These are phyloP conservation scores for Anisognathus igniventris DNA, from an alignment of 2,797 vertebrate species.

Conservation along the genomic window DNA sequence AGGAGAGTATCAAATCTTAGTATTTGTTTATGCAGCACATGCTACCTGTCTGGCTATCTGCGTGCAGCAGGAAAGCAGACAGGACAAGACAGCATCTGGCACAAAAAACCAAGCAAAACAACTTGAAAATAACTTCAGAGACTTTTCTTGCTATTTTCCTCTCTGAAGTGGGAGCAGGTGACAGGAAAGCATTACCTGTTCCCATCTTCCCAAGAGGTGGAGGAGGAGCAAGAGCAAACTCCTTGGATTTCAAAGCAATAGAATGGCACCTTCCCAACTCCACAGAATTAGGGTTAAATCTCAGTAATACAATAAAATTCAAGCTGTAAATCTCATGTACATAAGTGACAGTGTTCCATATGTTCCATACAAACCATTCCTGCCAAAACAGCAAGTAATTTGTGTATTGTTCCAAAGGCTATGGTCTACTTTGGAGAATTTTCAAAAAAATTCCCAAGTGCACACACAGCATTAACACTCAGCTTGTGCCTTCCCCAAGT, in stretches of 20 bases:
- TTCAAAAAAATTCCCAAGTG: background rate
- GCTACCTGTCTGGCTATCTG: background rate
- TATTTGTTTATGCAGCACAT: background rate
- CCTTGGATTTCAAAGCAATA: background rate
- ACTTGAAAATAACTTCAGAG: background rate
- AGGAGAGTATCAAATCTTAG: background rate
- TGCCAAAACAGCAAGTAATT: background rate
- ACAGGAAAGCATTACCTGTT: background rate
- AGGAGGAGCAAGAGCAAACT: background rate
- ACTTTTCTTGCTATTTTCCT: background rate
- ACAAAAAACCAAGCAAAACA: constrained; percentile 2
- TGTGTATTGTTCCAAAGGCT: background rate
- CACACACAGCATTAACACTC: background rate
- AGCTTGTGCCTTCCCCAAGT: background rate
- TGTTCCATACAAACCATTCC: background rate
- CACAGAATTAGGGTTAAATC: background rate
- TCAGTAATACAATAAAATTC: background rate
- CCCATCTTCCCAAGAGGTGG: background rate
- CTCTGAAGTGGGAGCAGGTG: background rate
- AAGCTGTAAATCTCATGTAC: background rate
- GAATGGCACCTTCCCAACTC: background rate
- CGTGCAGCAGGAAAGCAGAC: background rate
- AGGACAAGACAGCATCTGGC: background rate
- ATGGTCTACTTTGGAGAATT: background rate
- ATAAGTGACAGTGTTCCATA: background rate